Conservation (phyloP, 1,140 invertebrate genomes). For the Lucilia cuprina region DNA sequence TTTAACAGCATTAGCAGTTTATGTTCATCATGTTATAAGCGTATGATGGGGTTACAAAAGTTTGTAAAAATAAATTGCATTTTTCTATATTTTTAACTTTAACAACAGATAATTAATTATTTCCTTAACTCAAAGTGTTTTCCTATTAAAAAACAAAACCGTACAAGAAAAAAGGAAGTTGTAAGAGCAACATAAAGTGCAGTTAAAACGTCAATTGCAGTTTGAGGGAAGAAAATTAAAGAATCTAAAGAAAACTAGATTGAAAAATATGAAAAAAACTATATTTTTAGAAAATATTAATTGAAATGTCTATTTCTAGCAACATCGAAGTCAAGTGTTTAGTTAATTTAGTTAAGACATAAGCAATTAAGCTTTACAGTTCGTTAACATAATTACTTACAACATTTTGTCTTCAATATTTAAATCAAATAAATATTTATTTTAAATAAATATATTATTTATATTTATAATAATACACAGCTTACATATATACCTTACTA, state of each 20-base stretch:
- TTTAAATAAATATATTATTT: too few relatives aligned
- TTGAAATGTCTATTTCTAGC: background rate
- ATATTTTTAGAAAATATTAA: background rate
- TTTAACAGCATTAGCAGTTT: background rate
- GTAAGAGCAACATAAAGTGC: background rate
- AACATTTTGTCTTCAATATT: too few relatives aligned
- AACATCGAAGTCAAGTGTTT: too few relatives aligned
- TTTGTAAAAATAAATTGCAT: background rate
- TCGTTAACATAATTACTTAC: too few relatives aligned
- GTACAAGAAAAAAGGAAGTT: background rate
- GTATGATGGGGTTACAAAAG: background rate
- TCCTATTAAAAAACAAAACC: too few relatives aligned
- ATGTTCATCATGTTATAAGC: background rate
- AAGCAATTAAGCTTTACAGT: too few relatives aligned
- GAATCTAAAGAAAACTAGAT: background rate
- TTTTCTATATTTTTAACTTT: background rate
- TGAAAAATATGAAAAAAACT: background rate
- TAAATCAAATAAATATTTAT: too few relatives aligned
- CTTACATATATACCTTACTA: too few relatives aligned
- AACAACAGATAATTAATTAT: background rate
- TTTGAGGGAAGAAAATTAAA: background rate
- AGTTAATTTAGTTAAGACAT: too few relatives aligned
- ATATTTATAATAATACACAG: too few relatives aligned
- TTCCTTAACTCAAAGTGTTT: background rate
- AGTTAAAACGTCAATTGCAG: background rate